phyloP scores from a whole-genome alignment of 2,888 invertebrate genomes.

The Ctenicera cuprea region DNA sequence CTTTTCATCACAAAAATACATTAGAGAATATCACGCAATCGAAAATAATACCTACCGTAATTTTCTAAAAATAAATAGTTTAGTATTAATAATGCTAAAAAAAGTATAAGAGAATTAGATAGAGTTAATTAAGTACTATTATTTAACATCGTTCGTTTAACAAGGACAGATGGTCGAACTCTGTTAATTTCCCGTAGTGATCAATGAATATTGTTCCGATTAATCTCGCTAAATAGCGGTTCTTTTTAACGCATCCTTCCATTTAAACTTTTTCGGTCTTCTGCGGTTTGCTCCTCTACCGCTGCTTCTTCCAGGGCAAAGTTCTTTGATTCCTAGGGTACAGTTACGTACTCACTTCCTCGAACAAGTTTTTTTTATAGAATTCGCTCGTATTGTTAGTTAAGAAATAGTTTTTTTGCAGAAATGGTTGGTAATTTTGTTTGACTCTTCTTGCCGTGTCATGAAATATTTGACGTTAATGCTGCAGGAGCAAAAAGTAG shows the following conservation, averaged over 20 bases:
- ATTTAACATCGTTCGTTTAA: background rate
- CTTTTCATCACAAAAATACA: no score
- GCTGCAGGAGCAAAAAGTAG: conserved; percentile 40
- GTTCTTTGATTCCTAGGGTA: conserved; percentile 45
- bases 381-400: conserved; percentile 38
- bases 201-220: conserved; percentile 40
- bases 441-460: conserved; percentile 34
- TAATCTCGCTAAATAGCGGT: conserved; percentile 33
- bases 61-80: no score
- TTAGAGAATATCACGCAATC: no score
- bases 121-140: no score
- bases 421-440: conserved; percentile 39
- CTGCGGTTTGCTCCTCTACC: conserved; percentile 40
- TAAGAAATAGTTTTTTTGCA: conserved; percentile 38
- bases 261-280: conserved; percentile 41
- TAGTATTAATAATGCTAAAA: no score
- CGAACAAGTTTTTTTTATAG: conserved; percentile 44
- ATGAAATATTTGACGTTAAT: conserved; percentile 36
- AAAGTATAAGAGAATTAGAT: no score
- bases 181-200: conserved; percentile 24
- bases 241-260: conserved; percentile 32
- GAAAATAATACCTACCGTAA: no score
- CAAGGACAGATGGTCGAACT: conserved; percentile 24
- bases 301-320: conserved; percentile 47
- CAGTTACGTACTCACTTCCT: conserved; percentile 47